Evolutionary conservation across 92 coral and sea anemone species (phyloP), one percentile per base, ranked within the genome.

Genomic region (Heteractis magnifica): DNA sequence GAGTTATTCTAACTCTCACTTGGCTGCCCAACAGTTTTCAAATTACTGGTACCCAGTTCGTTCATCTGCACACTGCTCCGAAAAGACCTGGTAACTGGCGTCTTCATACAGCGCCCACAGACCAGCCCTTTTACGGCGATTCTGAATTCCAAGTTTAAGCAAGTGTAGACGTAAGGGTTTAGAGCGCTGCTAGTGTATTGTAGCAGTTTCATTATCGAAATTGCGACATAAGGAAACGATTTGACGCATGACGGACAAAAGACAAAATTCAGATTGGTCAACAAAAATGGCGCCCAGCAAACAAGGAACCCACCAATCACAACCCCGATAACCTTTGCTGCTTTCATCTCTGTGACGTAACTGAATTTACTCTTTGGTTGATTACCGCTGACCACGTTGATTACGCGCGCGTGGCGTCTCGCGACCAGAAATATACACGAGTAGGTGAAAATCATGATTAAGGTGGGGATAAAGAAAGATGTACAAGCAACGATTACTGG

Each of bases 281-380:
- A 49, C 70, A 89, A 86, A 41, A 84, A 82, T 15, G 89, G 89
- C 65, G 89, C 85, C 92, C 92, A 89, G 44, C 92, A 89, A 48
- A 89, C 53, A 51, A 89, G 44, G 60, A 89, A 89, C 62, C 83
- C 92, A 9, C 89, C 86, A 65, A 89, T 80, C 49, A 89, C 92
- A 16, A 71, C 87, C 16, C 90, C 92, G 44, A 89, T 78, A 6
- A 89, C 84, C 51, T 87, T 80, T 1, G 92, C 89, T 5, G 92
- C 92, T 65, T 89, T 89, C 77, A 89, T 77, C 44, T 89, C 92
- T 2, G 88, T 59, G 77, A 77, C 88, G 83, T 85, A 85, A 21
- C 88, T 51, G 75, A 78, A 85, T 52, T 65, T 84, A 76, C 56
- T 52, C 44, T 72, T 51, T 18, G 49, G 88, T 58, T 71, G 77